Conservation (phyloP, 2,888 invertebrate genomes). For the Chloromyia formosa region DNA sequence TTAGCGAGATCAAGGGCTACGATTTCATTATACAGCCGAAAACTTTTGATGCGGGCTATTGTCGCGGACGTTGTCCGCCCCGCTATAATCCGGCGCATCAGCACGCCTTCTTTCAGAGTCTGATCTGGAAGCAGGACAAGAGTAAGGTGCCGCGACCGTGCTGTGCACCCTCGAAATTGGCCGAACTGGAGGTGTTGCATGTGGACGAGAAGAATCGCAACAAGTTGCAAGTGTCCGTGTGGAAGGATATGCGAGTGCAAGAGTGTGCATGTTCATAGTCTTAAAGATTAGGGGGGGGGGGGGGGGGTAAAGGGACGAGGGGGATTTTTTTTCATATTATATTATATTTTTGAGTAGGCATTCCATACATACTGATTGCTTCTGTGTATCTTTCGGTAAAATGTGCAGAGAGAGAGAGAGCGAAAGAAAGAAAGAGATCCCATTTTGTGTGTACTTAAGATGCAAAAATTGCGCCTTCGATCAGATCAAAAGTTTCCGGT, state of each 20-base stretch:
- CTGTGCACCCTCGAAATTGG: conserved; percentile 75
- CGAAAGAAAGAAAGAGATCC: too few relatives aligned
- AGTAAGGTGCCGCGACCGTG: conserved; percentile 69
- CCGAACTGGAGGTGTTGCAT: conserved; percentile 72
- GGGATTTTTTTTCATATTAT: too few relatives aligned
- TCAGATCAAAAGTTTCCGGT: too few relatives aligned
- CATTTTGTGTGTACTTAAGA: too few relatives aligned
- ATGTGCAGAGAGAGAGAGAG: too few relatives aligned
- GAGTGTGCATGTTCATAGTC: conserved; percentile 77
- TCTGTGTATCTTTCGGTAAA: too few relatives aligned
- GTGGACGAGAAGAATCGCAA: conserved; percentile 71
- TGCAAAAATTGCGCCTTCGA: too few relatives aligned
- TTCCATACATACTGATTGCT: too few relatives aligned
- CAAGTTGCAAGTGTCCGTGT: conserved; percentile 72
- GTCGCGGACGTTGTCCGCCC: conserved; percentile 74
- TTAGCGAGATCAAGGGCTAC: conserved; percentile 72
- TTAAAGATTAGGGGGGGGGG: too few relatives aligned
- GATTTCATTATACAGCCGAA: conserved; percentile 75
- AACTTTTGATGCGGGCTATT: conserved; percentile 75
- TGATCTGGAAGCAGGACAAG: conserved; percentile 71
- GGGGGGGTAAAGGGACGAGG: not conserved
- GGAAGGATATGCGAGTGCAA: conserved; percentile 76
- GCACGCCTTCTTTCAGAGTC: conserved; percentile 75
- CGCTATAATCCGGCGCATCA: conserved; percentile 75
- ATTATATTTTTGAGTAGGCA: too few relatives aligned